Percentiles rank a stretch among this genome's conserved stretches.
Conservation (phyloP, 2,797 vertebrate genomes). For the Tinamus major region DNA sequence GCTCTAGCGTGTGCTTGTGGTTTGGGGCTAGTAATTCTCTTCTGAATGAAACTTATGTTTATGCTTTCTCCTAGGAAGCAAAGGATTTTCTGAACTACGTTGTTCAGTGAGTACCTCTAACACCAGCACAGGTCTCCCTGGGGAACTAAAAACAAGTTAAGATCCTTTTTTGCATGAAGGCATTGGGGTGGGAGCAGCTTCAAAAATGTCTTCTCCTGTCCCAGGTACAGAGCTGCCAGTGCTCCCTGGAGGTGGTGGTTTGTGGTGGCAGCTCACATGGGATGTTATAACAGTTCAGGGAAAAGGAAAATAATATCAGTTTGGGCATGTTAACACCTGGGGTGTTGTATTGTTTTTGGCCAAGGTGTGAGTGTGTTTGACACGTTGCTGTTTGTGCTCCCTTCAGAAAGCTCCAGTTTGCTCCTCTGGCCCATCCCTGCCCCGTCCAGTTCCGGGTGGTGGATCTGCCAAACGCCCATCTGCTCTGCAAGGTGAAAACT, state of each 20-base stretch:
- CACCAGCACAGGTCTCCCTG: not conserved
- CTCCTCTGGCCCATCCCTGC: constrained; percentile 84
- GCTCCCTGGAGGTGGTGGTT: not conserved
- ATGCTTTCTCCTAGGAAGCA: constrained; percentile 84
- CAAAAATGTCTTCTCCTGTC: not conserved
- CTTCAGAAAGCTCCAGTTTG: constrained; percentile 81
- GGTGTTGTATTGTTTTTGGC: not conserved
- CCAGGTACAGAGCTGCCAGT: fast-evolving
- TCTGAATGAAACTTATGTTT: not conserved
- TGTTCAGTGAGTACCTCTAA: constrained; percentile 86
- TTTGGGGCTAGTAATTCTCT: not conserved
- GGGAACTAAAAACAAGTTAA: not conserved
- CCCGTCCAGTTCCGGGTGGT: constrained; percentile 90
- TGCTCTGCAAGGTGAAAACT: constrained; percentile 89
- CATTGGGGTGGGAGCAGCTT: not conserved
- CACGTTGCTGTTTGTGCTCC: not conserved
- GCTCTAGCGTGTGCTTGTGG: not conserved
- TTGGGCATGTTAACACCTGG: fast-evolving
- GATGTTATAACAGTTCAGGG: fast-evolving
- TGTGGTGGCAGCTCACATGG: not conserved
- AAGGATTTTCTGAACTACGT: constrained; percentile 90
- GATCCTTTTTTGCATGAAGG: not conserved
- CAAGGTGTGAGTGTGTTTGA: not conserved
- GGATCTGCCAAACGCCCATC: constrained; percentile 82
- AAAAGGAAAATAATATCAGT: not conserved